Base-by-base conservation (phyloP, 2,888 invertebrate species). In the Tenthredo amoena region DNA sequence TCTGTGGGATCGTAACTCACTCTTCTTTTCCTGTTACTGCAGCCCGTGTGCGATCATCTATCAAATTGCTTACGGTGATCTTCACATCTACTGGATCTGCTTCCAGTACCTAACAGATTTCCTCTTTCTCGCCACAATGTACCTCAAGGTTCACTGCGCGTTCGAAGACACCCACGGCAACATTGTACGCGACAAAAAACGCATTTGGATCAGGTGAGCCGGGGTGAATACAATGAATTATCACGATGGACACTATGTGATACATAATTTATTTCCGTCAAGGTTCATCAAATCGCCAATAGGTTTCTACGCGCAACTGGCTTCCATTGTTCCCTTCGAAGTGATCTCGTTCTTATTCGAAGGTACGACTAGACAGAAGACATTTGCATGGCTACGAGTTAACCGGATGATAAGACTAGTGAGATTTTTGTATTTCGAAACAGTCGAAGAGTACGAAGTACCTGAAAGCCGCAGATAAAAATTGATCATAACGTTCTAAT, bases 271-370 rank as follows among this genome's bases (percentile, higher is more conserved):
- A 43, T 21, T 26, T 74, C 5, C 26, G 7, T 31, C 47, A 81
- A 81, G 79, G 40, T 81, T 81, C 40, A 37, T 81, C 40, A 62
- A 81, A 81, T 81, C 79, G 1, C 79, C 79, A 18, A 81, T 81
- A 40, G 79, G 79, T 21, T 81, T 81, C 6, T 81, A 81, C 26
- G 62, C 79, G 5, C 79, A 81, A 1, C 15, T 81, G 79, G 79
- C 37, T 58, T 81, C 79, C 37, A 55, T 81, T 21, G 21, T 81
- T 12, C 79, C 79, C 12, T 40, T 81, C 12, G 79, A 81, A 62
- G 10, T 81, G 37, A 62, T 62, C 10, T n/a, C 79, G 9, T 62
- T 81, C n/a, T 21, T 37, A 6, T 81, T 81, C 34, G 34, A 10
- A 62, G 79, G 40, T 12, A 81, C 12, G 12, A 58, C 40, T 2